Base-by-base conservation (phyloP, 2,113 vertebrate species). In the Pogona vitticeps region DNA sequence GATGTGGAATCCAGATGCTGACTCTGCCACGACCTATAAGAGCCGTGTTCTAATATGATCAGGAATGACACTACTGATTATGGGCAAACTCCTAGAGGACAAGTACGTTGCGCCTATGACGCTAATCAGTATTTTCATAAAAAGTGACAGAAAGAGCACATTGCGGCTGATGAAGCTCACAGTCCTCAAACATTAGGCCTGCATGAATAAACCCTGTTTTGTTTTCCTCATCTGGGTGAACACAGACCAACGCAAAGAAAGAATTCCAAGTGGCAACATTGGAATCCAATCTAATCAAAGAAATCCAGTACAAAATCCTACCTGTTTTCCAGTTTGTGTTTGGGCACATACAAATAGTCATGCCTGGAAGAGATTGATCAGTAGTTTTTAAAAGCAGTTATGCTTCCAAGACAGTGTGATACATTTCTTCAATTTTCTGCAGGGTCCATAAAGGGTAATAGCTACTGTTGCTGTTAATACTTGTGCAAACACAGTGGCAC, bases 121-220 rank as follows among this genome's bases (percentile, higher is more conserved):
- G 83, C 87, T 95, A 92, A 95, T 92, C 88, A 91, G 88, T 28
- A 17, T 92, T 92, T 90, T 90, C 88, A 90, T 59, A 85, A 65
- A 88, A 93, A 91, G 81, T 87, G 91, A 89, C 68, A 8, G 68
- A 91, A 92, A 88, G 63, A 80, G 18, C 46, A 68, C 65, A 89
- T 82, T n/a, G 83, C 67, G 59, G 75, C 76, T 91, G 86, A 82
- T 65, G 80, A 91, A 87, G 88, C 86, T 88, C 89, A 86, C 76
- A 92, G 92, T 85, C 93, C 88, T 89, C 87, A 94, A 86, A 88
- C 79, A 76, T 40, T 73, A 86, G 86, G 38, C 42, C 79, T 84
- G 81, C 80, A 86, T 90, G 82, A 61, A 40, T 80, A 77, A 93
- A 33, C 80, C 91, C 82, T 65, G 18, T 70, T 85, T 72, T 90